phyloP scores from a whole-genome alignment of 1,140 invertebrate genomes.

The Copidosoma floridanum region DNA sequence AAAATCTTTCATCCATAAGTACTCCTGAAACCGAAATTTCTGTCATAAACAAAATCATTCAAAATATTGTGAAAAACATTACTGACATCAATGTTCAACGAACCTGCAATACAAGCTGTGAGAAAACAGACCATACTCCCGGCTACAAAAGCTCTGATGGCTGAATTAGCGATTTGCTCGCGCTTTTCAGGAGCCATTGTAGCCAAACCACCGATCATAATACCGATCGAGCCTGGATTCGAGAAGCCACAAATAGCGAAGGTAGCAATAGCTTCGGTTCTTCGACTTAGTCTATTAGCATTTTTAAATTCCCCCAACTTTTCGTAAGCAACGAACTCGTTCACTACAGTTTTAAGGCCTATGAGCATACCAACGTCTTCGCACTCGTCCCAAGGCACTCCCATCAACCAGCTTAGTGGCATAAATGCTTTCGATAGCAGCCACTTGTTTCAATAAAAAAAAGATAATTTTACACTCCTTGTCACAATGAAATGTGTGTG shows the following conservation, averaged over 20 bases:
- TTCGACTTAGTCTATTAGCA: slow-evolving; percentile 57
- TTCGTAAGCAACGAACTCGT: slow-evolving; percentile 90
- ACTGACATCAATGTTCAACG: too few relatives aligned
- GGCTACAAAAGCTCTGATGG: slow-evolving; percentile 80
- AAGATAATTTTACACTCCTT: neutral
- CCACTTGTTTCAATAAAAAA: slow-evolving; percentile 7
- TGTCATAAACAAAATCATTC: neutral
- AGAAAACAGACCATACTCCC: slow-evolving; percentile 87
- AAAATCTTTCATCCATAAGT: slow-evolving; percentile 37
- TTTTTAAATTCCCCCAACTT: slow-evolving; percentile 67
- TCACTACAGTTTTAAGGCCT: slow-evolving; percentile 86
- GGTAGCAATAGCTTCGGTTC: slow-evolving; percentile 82
- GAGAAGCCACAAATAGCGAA: slow-evolving; percentile 95
- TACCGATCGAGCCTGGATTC: slow-evolving; percentile 88
- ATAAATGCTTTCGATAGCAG: slow-evolving; percentile 81
- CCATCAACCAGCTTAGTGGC: slow-evolving; percentile 78
- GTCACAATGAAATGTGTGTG: too few relatives aligned
- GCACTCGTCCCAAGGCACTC: slow-evolving; percentile 76
- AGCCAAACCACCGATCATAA: slow-evolving; percentile 79
- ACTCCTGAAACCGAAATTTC: slow-evolving; percentile 31
- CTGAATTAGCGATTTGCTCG: slow-evolving; percentile 67
- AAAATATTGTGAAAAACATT: too few relatives aligned
- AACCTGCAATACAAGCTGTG: slow-evolving; percentile 89
- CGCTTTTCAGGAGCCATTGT: slow-evolving; percentile 77
- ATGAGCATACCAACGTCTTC: slow-evolving; percentile 78